These are phyloP conservation scores for Neosalanx taihuensis DNA, from an alignment of 2,797 vertebrate genomes.

Conservation along the genomic window DNA sequence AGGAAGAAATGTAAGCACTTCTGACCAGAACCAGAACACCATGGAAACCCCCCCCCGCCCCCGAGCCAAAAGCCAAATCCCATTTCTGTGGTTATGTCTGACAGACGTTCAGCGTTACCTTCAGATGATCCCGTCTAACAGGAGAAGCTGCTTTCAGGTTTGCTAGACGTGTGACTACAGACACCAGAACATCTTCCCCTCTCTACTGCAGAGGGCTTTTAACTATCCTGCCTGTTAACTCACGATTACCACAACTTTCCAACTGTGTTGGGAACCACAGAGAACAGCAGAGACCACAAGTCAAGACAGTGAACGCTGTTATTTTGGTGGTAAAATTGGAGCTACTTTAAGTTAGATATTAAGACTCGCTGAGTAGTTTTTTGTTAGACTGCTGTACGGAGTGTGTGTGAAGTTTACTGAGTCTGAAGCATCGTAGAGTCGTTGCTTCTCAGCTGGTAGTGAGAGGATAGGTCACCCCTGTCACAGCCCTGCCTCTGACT, in stretches of 20 bases:
- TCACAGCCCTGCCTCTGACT: no score
- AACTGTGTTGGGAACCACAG: neutral
- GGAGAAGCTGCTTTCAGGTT: neutral
- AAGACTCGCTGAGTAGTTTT: no score
- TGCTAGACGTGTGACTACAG: no score
- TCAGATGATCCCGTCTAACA: neutral
- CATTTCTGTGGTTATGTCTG: constrained; percentile 10
- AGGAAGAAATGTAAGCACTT: constrained; percentile 8
- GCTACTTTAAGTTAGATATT: no score
- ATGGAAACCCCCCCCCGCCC: constrained; percentile 30
- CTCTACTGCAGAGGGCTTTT: neutral
- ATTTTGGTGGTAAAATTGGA: no score
- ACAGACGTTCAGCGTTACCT: neutral
- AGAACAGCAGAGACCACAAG: neutral
- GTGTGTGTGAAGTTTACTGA: no score
- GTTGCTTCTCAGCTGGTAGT: no score
- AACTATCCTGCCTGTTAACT: neutral
- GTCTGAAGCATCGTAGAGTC: no score
- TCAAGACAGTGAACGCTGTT: no score
- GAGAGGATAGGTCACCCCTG: no score
- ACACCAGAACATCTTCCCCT: no score
- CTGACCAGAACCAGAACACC: constrained; percentile 31
- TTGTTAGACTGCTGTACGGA: no score
- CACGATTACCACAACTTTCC: neutral
- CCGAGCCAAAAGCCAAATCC: constrained; percentile 24